Conservation (phyloP, 2,797 vertebrate species). For the Pogoniulus pusillus region DNA sequence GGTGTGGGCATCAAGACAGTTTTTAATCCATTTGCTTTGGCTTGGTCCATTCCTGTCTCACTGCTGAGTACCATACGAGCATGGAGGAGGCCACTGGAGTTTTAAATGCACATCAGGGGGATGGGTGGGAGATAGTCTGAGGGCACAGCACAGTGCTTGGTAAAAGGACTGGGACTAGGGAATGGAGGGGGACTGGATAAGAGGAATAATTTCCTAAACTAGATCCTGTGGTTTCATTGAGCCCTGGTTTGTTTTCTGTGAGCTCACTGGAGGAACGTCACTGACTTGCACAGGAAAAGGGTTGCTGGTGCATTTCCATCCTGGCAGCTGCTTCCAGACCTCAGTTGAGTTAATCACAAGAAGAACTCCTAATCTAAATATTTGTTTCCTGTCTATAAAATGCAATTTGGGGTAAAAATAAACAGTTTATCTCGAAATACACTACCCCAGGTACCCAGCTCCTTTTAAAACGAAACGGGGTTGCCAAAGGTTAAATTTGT, state of each 20-base stretch:
- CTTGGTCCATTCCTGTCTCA: neutral
- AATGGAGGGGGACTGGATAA: neutral
- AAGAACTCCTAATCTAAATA: constrained; percentile 6
- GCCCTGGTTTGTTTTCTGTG: neutral
- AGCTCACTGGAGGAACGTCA: neutral
- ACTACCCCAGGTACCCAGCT: neutral
- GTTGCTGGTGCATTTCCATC: neutral
- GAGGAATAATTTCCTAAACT: neutral
- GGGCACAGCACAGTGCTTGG: neutral
- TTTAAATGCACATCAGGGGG: neutral
- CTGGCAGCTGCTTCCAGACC: neutral
- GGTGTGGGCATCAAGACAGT: too few relatives aligned
- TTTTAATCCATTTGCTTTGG: neutral
- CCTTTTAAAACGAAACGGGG: neutral
- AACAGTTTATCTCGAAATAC: constrained; percentile 2
- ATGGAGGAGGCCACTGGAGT: neutral
- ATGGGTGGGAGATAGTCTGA: neutral
- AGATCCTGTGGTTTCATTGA: neutral
- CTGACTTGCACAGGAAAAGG: neutral
- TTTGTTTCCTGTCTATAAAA: neutral
- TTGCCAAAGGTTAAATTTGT: neutral
- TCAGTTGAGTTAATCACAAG: neutral
- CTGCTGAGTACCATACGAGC: neutral
- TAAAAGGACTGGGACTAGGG: neutral
- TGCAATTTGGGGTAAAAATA: neutral